Evolutionary conservation across 2,113 vertebrate species (phyloP).

Genomic region (Orthonyx spaldingii): DNA sequence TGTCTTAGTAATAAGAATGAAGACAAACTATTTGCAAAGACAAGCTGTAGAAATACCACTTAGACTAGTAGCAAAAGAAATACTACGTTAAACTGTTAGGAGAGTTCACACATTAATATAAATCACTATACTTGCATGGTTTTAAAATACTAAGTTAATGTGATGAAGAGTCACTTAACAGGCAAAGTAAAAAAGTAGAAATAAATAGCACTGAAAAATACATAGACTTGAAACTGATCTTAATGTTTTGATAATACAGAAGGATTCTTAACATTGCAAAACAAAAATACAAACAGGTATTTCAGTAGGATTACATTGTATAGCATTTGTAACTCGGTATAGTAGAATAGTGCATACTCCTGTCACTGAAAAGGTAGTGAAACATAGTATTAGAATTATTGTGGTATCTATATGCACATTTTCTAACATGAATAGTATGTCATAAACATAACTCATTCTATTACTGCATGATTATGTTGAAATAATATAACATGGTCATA

Average conservation of each 20-base stretch:
- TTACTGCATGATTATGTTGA: constrained; percentile 66
- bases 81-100: not conserved
- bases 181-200: constrained; percentile 41
- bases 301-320: constrained; percentile 51
- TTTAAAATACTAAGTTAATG: constrained; percentile 43
- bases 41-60: not conserved
- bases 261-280: constrained; percentile 44
- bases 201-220: constrained; percentile 33
- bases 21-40: constrained; percentile 48
- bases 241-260: constrained; percentile 56
- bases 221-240: not conserved
- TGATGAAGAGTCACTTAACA: constrained; percentile 34
- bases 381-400: constrained; percentile 69
- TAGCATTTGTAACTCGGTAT: constrained; percentile 57
- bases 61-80: constrained; percentile 11
- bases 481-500: constrained; percentile 71
- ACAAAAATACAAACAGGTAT: constrained; percentile 50
- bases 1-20: constrained; percentile 69
- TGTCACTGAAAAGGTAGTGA: constrained; percentile 54
- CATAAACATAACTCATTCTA: constrained; percentile 72
- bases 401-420: constrained; percentile 64
- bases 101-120: constrained; percentile 5
- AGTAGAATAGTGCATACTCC: constrained; percentile 61
- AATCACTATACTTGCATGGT: not conserved
- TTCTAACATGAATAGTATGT: constrained; percentile 66